Evolutionary conservation across 2,797 vertebrate genomes (phyloP).

Genomic region (Paguma larvata): DNA sequence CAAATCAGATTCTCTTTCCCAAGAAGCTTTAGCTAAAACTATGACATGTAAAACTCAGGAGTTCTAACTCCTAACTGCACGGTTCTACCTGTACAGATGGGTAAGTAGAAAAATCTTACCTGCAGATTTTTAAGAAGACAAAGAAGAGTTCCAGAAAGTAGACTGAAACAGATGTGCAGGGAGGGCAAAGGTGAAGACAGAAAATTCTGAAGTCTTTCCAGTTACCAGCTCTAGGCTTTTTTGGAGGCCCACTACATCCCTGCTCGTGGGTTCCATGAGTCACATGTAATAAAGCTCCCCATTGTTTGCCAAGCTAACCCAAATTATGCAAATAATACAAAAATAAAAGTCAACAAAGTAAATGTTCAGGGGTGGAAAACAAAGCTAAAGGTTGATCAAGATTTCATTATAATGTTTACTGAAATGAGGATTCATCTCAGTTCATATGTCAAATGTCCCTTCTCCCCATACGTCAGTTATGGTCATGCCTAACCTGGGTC

Average conservation of each 20-base stretch:
- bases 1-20: not conserved
- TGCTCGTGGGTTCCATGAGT: not conserved
- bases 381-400: not conserved
- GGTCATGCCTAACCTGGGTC: not conserved
- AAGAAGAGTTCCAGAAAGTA: not conserved
- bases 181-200: not conserved
- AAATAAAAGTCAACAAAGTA: slow-evolving; percentile 4
- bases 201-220: not conserved
- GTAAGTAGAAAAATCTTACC: not conserved
- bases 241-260: not conserved
- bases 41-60: not conserved
- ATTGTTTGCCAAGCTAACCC: not conserved
- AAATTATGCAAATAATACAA: slow-evolving; percentile 6
- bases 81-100: not conserved
- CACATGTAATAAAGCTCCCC: not conserved
- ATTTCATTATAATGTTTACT: not conserved
- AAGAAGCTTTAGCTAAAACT: slow-evolving; percentile 35
- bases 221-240: not conserved
- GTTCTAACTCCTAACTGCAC: not conserved
- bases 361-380: not conserved
- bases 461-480: not conserved
- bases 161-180: not conserved
- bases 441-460: not conserved
- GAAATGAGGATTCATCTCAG: not conserved
- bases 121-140: not conserved